A percentile compares a stretch with the other conserved stretches of the same genome.
These are phyloP conservation scores for Nothobranchius furzeri DNA, from an alignment of 2,113 vertebrate genomes.

Conservation along the genomic window DNA sequence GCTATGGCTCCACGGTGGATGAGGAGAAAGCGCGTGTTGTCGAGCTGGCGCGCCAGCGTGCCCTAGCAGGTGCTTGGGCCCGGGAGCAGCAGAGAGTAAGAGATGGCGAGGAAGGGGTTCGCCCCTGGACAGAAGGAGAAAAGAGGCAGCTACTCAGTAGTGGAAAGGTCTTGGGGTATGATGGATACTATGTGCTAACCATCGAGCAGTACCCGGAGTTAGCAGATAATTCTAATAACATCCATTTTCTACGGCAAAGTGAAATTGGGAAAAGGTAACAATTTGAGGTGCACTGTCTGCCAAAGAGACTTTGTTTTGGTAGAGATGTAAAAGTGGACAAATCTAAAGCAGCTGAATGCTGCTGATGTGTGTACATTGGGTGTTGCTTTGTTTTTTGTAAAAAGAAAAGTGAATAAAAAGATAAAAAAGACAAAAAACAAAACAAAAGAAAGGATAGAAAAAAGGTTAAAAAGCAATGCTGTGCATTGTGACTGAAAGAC, in stretches of 20 bases:
- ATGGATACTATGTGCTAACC: constrained; percentile 98
- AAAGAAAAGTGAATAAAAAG: constrained; percentile 16
- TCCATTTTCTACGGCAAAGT: constrained; percentile 98
- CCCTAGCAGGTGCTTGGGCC: constrained; percentile 90
- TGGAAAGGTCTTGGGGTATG: constrained; percentile 94
- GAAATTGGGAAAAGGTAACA: constrained; percentile 99
- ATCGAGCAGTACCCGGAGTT: constrained; percentile 99
- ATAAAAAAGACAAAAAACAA: background rate
- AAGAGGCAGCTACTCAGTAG: constrained; percentile 96
- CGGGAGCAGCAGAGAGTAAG: constrained; percentile 92
- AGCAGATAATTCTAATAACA: constrained; percentile 96
- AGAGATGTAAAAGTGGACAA: constrained; percentile 60
- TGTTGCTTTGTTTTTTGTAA: constrained; percentile 68
- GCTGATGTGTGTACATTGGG: constrained; percentile 49
- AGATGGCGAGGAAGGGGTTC: constrained; percentile 92
- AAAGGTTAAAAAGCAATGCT: constrained; percentile 75
- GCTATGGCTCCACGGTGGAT: constrained; percentile 94
- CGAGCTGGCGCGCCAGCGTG: constrained; percentile 93
- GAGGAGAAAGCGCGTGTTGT: constrained; percentile 95
- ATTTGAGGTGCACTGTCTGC: constrained; percentile 78
- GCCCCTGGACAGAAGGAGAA: constrained; percentile 97
- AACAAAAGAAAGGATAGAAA: background rate
- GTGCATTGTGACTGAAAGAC: constrained; percentile 82
- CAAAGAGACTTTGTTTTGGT: constrained; percentile 81
- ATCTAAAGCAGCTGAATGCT: constrained; percentile 47